Evolutionary conservation across 2,888 invertebrate genomes (phyloP).

Genomic region (Heliconius cydno): DNA sequence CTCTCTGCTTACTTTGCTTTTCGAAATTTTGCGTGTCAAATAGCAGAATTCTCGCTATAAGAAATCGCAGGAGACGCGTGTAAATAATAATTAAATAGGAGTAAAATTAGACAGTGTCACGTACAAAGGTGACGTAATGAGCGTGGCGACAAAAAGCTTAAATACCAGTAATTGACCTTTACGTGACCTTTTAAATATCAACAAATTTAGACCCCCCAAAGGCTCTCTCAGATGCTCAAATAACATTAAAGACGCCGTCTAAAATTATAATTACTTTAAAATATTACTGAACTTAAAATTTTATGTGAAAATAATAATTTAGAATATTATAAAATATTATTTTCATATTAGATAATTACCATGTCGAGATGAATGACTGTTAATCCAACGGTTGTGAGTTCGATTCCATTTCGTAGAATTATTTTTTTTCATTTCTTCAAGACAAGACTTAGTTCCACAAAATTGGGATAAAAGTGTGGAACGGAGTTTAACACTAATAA

Average conservation of each 20-base stretch:
- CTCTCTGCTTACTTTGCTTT: no score
- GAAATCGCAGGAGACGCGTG: not conserved
- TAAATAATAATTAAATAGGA: not conserved
- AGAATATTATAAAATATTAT: not conserved
- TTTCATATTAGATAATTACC: not conserved
- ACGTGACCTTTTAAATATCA: conserved; percentile 13
- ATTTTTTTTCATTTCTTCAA: not conserved
- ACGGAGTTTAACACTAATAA: not conserved
- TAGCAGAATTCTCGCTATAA: no score
- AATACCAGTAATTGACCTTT: conserved; percentile 19
- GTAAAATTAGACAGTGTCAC: not conserved
- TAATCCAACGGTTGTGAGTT: not conserved
- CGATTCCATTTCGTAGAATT: not conserved
- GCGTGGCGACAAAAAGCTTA: not conserved
- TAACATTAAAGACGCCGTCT: conserved; percentile 7
- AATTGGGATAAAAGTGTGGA: no score
- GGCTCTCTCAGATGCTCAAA: conserved; percentile 1
- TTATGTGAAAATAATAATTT: not conserved
- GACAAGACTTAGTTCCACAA: not conserved
- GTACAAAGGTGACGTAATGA: not conserved
- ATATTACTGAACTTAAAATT: not conserved
- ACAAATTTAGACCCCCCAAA: conserved; percentile 1
- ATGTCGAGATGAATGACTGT: not conserved
- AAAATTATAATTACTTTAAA: conserved; percentile 6
- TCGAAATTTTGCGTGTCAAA: no score